Conservation (phyloP, 2,888 invertebrate species). For the Halocaridina rubra region DNA sequence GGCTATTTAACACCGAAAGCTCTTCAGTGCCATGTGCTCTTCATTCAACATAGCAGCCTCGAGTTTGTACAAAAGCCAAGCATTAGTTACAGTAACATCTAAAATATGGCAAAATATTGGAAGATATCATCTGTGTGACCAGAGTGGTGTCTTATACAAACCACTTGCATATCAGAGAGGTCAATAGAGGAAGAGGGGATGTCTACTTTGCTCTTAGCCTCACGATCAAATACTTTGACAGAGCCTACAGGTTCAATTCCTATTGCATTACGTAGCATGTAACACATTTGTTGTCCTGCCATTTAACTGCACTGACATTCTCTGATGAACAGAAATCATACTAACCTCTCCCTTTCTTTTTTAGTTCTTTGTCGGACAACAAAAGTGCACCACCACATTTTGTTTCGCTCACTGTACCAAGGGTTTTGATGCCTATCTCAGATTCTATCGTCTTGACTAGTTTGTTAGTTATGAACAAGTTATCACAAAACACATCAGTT, state of each 20-base stretch:
- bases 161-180: too few species aligned
- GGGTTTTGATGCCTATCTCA: background rate
- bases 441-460: constrained; percentile 2
- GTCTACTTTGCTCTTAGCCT: background rate
- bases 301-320: constrained; percentile 12
- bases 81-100: constrained; percentile 20
- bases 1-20: constrained; percentile 15
- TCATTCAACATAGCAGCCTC: background rate
- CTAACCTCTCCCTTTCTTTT: background rate
- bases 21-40: background rate
- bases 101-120: constrained; percentile 14
- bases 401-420: constrained; percentile 16
- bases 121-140: constrained; percentile 6
- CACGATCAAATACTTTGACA: background rate
- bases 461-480: constrained; percentile 10
- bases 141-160: constrained; percentile 10
- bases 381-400: background rate
- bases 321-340: constrained; percentile 19
- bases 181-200: too few species aligned
- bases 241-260: background rate
- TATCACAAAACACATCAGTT: constrained; percentile 1
- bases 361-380: constrained; percentile 12
- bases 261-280: background rate
- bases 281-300: constrained; percentile 1
- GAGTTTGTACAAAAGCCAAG: constrained; percentile 12